Conservation (phyloP, 1,140 invertebrate genomes). For the Zaprionus taronus region DNA sequence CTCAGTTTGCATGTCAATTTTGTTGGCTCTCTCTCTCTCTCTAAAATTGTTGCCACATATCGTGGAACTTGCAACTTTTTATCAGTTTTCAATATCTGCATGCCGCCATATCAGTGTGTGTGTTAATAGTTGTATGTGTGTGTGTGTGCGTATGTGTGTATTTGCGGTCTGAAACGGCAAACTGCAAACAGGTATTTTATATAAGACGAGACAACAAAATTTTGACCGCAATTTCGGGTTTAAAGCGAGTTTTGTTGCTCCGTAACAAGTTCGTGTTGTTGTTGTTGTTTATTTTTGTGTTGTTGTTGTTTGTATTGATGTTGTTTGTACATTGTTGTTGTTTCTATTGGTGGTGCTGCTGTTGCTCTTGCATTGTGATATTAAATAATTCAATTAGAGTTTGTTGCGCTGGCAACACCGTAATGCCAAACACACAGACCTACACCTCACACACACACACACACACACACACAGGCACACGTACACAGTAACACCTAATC, state of each 20-base stretch:
- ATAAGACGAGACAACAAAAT: constrained; percentile 52
- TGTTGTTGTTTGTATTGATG: constrained; percentile 18
- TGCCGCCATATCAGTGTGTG: not conserved
- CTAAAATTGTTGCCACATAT: constrained; percentile 2
- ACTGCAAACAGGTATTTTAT: constrained; percentile 70
- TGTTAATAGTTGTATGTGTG: constrained; percentile 4
- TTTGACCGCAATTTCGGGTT: constrained; percentile 56
- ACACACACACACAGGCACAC: not conserved
- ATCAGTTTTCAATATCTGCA: constrained; percentile 22
- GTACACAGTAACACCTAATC: constrained; percentile 6
- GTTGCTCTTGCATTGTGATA: constrained; percentile 47
- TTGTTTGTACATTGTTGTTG: constrained; percentile 12
- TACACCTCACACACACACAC: constrained; percentile 4
- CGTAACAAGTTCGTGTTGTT: constrained; percentile 32
- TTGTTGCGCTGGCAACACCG: constrained; percentile 61
- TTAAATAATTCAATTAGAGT: constrained; percentile 65
- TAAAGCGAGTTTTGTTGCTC: constrained; percentile 52
- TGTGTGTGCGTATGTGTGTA: constrained; percentile 7
- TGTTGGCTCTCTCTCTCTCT: not conserved
- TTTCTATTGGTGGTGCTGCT: constrained; percentile 1
- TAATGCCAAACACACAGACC: not conserved
- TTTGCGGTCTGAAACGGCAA: constrained; percentile 34
- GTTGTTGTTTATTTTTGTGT: not conserved
- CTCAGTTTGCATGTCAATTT: constrained; percentile 19
- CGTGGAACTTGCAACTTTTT: constrained; percentile 31